These are phyloP conservation scores for Boloria euphrosyne DNA, from an alignment of 2,888 invertebrate genomes.

Conservation along the genomic window DNA sequence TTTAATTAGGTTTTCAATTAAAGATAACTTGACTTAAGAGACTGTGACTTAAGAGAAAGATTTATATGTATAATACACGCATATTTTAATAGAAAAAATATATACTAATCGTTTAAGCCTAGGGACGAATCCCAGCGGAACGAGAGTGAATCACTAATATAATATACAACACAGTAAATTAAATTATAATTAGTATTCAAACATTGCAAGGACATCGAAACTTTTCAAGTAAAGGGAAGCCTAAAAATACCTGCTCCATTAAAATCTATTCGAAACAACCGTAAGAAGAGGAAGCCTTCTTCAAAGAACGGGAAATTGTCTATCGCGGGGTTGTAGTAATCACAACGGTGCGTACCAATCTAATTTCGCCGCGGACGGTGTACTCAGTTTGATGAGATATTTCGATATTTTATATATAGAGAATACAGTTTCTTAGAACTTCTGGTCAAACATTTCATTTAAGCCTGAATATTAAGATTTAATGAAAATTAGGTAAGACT, in stretches of 20 bases:
- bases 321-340: slow-evolving; percentile 72
- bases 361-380: slow-evolving; percentile 67
- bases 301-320: slow-evolving; percentile 80
- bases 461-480: neutral
- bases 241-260: slow-evolving; percentile 56
- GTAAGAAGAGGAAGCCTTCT: slow-evolving; percentile 59
- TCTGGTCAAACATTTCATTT: slow-evolving; percentile 1
- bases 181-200: neutral
- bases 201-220: slow-evolving; percentile 7
- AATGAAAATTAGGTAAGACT: no score
- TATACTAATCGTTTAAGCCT: no score
- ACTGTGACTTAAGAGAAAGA: no score
- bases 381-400: slow-evolving; percentile 69
- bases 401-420: slow-evolving; percentile 49
- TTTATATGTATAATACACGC: no score
- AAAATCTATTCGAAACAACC: slow-evolving; percentile 66
- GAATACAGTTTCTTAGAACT: neutral
- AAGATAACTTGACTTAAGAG: no score
- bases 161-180: neutral
- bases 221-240: slow-evolving; percentile 43
- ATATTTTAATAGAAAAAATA: no score
- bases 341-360: slow-evolving; percentile 62
- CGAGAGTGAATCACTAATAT: no score
- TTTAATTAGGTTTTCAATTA: no score
- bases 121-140: no score